Evolutionary conservation across 2,888 invertebrate genomes (phyloP), one percentile per base, ranked within the genome.

Genomic region (Criorhina ranunculi): DNA sequence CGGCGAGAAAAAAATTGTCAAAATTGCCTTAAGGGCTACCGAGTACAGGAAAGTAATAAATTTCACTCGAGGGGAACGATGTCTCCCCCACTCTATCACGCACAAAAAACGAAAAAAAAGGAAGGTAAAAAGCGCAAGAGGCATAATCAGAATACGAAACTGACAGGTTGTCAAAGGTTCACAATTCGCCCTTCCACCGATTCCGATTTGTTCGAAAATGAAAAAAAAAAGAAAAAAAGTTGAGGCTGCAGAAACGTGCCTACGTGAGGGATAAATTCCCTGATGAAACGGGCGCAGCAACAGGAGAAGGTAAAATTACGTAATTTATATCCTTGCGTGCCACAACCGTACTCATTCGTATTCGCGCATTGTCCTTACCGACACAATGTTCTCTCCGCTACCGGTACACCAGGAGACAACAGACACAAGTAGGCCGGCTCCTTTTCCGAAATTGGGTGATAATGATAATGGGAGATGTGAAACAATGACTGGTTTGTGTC

Each of bases 161-260:
- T 75, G 85, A 85, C 85, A 85, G 83, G 73, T 80, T 85, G 85
- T 85, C 85, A 85, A 80, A 85, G 80, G 70, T 60, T 51, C 67
- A 60, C 67, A 76, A 76, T 78, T 78, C 40, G 40, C 53, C 72
- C 59, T 24, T 49, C 72, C 49, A 17, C 31, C 35, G 37, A 55
- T 29, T 33, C 17, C 24, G 44, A n/a, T 37, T 44, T 59, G 12
- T 40, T 42, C 31, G 11, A 31, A 7, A 44, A 40, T 19, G 42
- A 42, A 37, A 17, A 37, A 31, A 59, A 51, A 49, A 15, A 5
- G 19, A 64, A 66, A 24, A 66, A 42, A 60, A 40, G 9, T 77
- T 64, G 49, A 51, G 57, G 75, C 67, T 17, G 60, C 67, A 46
- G 51, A 77, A 60, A 69, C 77, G 55, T 73, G 78, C 62, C 67